Conservation (phyloP, 2,888 invertebrate genomes). For the Phaedon cochleariae region DNA sequence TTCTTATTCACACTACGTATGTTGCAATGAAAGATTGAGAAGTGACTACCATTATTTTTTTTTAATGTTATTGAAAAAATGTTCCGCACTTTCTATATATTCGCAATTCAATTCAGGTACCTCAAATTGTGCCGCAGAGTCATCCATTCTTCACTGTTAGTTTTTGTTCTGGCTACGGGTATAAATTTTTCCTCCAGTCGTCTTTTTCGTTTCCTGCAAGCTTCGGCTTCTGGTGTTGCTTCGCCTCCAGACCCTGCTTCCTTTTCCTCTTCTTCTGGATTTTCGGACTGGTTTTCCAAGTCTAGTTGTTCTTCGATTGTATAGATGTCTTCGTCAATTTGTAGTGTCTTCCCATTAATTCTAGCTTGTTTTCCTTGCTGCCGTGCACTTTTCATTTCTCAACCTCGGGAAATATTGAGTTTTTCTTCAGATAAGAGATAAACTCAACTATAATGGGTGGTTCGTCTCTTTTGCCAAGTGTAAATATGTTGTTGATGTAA, state of each 20-base stretch:
- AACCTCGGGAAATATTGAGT: no score
- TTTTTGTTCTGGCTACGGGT: not conserved
- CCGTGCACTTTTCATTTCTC: not conserved
- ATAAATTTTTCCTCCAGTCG: not conserved
- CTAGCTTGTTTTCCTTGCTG: not conserved
- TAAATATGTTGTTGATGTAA: not conserved
- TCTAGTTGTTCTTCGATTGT: not conserved
- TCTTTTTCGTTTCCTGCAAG: not conserved
- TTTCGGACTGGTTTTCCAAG: not conserved
- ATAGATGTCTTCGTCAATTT: not conserved
- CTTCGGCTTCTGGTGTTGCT: not conserved
- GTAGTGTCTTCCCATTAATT: not conserved
- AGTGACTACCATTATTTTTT: not conserved
- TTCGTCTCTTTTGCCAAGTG: no score
- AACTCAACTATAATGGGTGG: no score
- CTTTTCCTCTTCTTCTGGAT: not conserved
- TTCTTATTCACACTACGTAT: no score
- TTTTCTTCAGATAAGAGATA: no score
- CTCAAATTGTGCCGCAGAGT: not conserved
- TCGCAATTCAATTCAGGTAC: not conserved
- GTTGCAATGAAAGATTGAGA: no score
- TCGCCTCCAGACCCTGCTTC: not conserved
- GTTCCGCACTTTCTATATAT: not conserved
- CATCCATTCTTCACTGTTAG: not conserved
- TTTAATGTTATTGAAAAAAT: slow-evolving; percentile 2